These are phyloP conservation scores for Mastomys natalensis DNA, from an alignment of 2,113 vertebrate genomes.

Conservation along the genomic window DNA sequence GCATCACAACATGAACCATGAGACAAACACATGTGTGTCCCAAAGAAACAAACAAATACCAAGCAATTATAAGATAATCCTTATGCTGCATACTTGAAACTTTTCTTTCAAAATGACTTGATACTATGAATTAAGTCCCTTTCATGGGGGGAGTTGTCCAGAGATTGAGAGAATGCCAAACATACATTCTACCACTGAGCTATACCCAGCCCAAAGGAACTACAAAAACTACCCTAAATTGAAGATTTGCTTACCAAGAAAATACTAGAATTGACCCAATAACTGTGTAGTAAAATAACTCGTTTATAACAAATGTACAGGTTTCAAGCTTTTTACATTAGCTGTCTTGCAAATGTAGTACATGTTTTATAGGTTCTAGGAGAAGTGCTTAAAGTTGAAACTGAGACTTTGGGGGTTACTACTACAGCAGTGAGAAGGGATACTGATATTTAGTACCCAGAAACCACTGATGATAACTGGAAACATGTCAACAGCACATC, in stretches of 20 bases:
- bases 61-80: not conserved
- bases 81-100: not conserved
- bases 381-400: not conserved
- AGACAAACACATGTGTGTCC: not conserved
- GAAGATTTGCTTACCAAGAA: not conserved
- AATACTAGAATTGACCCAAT: not conserved
- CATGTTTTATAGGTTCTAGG: not conserved
- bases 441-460: not conserved
- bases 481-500: not conserved
- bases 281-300: not conserved
- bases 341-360: not conserved
- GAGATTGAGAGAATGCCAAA: not conserved
- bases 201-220: not conserved
- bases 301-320: not conserved
- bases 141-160: not conserved
- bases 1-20: not conserved
- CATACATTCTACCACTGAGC: not conserved
- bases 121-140: not conserved
- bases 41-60: not conserved
- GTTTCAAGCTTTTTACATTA: not conserved
- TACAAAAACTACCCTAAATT: not conserved
- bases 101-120: conserved; percentile 4
- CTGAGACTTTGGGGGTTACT: no score
- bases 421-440: not conserved
- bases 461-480: not conserved